Evolutionary conservation across 2,113 vertebrate species (phyloP), one percentile per base, ranked within the genome.

Genomic region (Lasiurus borealis): DNA sequence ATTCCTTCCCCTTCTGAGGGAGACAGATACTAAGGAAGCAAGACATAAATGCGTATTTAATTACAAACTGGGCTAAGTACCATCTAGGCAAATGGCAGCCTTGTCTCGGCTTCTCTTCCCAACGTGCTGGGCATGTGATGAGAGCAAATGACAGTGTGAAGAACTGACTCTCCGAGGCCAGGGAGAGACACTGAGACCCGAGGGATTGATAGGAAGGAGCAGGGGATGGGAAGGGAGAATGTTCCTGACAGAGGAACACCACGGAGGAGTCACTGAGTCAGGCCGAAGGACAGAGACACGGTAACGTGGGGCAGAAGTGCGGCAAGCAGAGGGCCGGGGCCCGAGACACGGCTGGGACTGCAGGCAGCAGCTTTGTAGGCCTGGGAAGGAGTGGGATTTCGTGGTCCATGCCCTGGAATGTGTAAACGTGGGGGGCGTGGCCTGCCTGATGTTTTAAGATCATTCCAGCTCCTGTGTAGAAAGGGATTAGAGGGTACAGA

Each of bases 11-110:
- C 25, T 69, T 44, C 27, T 34, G 25, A 31, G 46, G 40, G 57
- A 92, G 72, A 86, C 44, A 66, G 46, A 85, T 72, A 82, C 78
- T 57, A 68, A 89, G 80, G n/a, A 91, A 83, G 73, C 48, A 78
- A 85, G 83, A 36, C 40, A 14, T 18, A 88, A 16, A 46, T 71
- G 71, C 71, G 27, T 82, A 78, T 91, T 91, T 78, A 64, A 59
- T 85, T 84, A 88, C 13, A 50, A 96, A n/a, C 64, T 27, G 13
- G 87, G 86, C 66, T 68, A 59, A 57, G 75, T 75, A 25, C 50
- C n/a, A 31, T 46, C 76, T 48, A 40, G 19, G 57, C 54, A 88
- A 92, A 62, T 23, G n/a, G 48, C 19, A 84, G 50, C 52, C 48
- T 78, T 83, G 9, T 23, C 34, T 59, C 27, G 18, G 54, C 46